Percentiles rank a stretch among this genome's conserved stretches.
phyloP scores from a whole-genome alignment of 2,888 invertebrate species.

The Dryomyza anilis region DNA sequence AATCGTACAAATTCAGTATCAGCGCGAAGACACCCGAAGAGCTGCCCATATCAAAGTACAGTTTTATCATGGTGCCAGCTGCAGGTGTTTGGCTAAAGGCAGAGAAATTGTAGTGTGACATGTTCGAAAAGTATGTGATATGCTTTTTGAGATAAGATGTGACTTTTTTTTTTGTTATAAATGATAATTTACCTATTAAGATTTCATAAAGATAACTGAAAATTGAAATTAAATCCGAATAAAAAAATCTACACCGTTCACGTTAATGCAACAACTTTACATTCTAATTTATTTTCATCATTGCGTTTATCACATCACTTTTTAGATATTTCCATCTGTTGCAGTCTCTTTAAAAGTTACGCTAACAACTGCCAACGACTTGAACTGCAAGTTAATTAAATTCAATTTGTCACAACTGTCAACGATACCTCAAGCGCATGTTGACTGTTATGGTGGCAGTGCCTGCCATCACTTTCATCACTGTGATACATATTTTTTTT shows the following conservation, averaged over 20 bases:
- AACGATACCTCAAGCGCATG: conserved; percentile 1
- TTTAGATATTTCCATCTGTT: too few relatives aligned
- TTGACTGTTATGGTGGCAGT: neutral
- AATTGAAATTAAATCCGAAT: too few relatives aligned
- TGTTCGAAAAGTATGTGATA: too few relatives aligned
- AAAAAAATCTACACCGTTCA: too few relatives aligned
- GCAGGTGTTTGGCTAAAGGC: conserved; percentile 39
- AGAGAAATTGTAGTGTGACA: conserved; percentile 35
- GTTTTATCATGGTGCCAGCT: conserved; percentile 33
- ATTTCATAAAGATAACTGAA: too few relatives aligned
- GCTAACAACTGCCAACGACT: conserved; percentile 1
- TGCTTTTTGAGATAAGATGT: too few relatives aligned
- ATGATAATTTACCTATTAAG: too few relatives aligned
- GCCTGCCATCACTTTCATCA: neutral
- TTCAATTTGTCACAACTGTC: conserved; percentile 19
- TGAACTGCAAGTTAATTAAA: conserved; percentile 17
- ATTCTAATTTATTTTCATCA: too few relatives aligned
- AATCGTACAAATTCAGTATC: conserved; percentile 39
- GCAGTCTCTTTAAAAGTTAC: too few relatives aligned
- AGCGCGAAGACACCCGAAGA: conserved; percentile 35
- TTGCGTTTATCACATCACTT: too few relatives aligned
- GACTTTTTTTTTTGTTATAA: too few relatives aligned
- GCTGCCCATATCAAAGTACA: conserved; percentile 33
- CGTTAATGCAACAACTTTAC: too few relatives aligned
- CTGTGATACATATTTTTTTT: neutral